Evolutionary conservation across 2,888 invertebrate species (phyloP).

Genomic region (Trachelus tabidus): DNA sequence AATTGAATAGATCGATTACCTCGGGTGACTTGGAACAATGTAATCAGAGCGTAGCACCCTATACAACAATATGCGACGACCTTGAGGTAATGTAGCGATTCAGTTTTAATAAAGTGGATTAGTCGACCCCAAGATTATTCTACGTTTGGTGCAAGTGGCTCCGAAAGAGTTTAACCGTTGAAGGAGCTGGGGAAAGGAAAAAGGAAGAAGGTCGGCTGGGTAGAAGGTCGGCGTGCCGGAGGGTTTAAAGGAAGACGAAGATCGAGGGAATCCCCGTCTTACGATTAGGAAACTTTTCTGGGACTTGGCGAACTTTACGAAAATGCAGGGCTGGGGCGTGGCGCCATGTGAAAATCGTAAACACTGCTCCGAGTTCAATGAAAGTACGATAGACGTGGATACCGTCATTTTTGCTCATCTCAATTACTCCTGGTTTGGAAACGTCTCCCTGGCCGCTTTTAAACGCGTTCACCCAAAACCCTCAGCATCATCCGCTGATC

Average conservation of each 20-base stretch:
- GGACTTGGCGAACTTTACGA: constrained; percentile 37
- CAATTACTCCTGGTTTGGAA: neutral
- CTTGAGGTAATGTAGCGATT: neutral
- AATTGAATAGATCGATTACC: neutral
- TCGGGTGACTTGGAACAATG: neutral
- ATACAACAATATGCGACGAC: neutral
- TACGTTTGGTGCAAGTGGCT: constrained; percentile 16
- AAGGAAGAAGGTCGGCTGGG: constrained; percentile 11
- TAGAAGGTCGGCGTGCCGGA: constrained; percentile 9
- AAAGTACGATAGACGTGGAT: neutral
- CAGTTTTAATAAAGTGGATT: neutral
- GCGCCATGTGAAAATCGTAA: constrained; percentile 49
- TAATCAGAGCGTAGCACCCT: neutral
- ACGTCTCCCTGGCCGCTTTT: neutral
- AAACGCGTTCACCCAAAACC: neutral
- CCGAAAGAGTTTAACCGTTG: constrained; percentile 26
- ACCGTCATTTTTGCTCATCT: neutral
- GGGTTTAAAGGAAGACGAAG: neutral
- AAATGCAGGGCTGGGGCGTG: constrained; percentile 30
- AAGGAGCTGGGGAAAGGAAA: constrained; percentile 9
- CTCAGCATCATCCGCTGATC: neutral
- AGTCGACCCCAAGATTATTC: neutral
- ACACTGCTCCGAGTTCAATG: constrained; percentile 29
- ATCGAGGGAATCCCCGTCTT: constrained; percentile 38
- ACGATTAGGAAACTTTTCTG: constrained; percentile 53